Evolutionary conservation across 2,113 vertebrate species (phyloP).

Genomic region (Hyperopisus bebe): DNA sequence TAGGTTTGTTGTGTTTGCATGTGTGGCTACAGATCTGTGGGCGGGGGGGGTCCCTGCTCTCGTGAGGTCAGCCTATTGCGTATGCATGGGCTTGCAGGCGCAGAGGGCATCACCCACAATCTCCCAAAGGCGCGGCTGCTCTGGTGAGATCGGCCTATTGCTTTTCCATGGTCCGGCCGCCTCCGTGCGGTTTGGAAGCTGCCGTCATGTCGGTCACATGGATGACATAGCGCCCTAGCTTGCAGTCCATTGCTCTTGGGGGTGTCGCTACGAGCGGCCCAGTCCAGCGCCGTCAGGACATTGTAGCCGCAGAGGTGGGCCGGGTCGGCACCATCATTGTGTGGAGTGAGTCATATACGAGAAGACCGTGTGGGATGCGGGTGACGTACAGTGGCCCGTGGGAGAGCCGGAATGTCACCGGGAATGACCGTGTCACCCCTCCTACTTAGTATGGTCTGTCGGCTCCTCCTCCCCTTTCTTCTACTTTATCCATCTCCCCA

Average conservation of each 20-base stretch:
- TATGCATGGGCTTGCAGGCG: background rate
- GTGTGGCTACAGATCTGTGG: background rate
- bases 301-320: background rate
- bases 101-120: background rate
- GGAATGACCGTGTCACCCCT: background rate
- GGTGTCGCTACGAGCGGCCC: background rate
- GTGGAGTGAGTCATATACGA: background rate
- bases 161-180: background rate
- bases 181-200: background rate
- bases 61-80: background rate
- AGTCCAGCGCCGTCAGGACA: background rate
- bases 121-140: background rate
- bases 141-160: background rate
- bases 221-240: background rate
- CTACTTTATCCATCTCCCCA: background rate
- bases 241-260: background rate
- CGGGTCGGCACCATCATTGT: background rate
- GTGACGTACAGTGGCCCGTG: background rate
- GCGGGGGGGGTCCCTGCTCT: background rate
- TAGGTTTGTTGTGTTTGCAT: slow-evolving; percentile 17
- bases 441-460: background rate
- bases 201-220: background rate
- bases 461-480: background rate
- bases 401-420: background rate
- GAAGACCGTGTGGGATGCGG: background rate